Base-by-base conservation (phyloP, 2,113 vertebrate species). In the Ammospiza caudacuta region DNA sequence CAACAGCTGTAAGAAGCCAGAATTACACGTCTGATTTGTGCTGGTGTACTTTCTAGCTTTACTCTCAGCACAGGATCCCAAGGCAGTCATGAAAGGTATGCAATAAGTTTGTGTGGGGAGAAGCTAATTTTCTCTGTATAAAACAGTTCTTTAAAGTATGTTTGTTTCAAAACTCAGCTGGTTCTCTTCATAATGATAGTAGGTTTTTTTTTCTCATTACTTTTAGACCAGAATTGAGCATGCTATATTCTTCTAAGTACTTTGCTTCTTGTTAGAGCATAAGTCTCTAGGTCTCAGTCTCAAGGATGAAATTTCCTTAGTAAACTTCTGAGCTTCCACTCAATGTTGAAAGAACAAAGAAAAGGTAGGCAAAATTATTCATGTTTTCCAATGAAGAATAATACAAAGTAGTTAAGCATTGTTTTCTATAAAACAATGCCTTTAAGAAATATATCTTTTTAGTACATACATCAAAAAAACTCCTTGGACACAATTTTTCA, bases 61-160 rank as follows among this genome's bases (percentile, higher is more conserved):
- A 25, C 61, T 35, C 73, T 90, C 59, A 74, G 61, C 1, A 4
- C 29, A 47, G 39, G 58, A 67, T 95, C 91, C 83, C 89, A 92
- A 78, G 83, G 39, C 64, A 83, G 59, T 87, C 59, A 12, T 93
- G 95, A 93, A 93, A 92, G 76, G 73, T 47, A 39, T 93, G 64
- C 83, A 92, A 8, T 92, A 93, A 51, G 59, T 78, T 90, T 89
- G 31, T 33, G 47, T 4, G 11, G 31, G 35, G 51, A 90, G 33
- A 94, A 85, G 61, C 79, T 87, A 67, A 78, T 83, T 83, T 93
- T 92, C 51, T 86, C 89, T 86, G 46, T 83, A 72, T 81, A 90
- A 93, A 93, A 75, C 27, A 69, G 54, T 86, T 74, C 52, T 90
- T 93, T 67, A 68, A 90, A 86, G 29, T 78, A n/a, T 52, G 33